Base-by-base conservation (phyloP, 2,888 invertebrate genomes). In the Thereva nobilitata region DNA sequence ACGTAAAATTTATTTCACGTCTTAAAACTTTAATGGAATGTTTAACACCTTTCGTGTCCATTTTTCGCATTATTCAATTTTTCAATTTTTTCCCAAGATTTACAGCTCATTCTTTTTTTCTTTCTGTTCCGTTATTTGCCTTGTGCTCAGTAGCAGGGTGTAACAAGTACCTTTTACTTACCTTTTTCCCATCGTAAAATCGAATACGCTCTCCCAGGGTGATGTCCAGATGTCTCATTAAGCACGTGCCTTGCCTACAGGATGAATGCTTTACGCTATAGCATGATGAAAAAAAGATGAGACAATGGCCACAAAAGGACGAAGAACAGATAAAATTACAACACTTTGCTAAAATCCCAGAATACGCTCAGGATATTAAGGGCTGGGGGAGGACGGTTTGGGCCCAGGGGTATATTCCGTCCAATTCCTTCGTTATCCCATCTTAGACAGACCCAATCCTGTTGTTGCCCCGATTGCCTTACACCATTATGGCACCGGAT, bases 381-480 rank as follows among this genome's bases (percentile, higher is more conserved):
- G 23, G 23, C 1, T 1, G 23, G 23, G 23, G 1, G 23, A 2
- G 23, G 23, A 23, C 23, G 23, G 23, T 23, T 23, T 2, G 23
- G 23, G 23, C 23, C 23, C 23, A 2, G 23, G 23, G 23, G 23
- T 61, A 42, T 61, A 38, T 41, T 61, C 61, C 40, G 35, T 49
- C 50, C 61, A 61, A 61, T 61, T 61, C 61, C 35, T 61, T 40
- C 50, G 61, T 61, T 61, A 61, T 61, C 49, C 61, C 61, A 23
- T 50, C 40, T 23, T 23, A 23, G 23, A 23, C 23, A 23, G 23
- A 23, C 23, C 23, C 23, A 23, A 40, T 40, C 42, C 41, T 49
- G 41, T 35, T n/a, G 8, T 34, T 50, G 7, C 40, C 38, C 41
- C 23, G 9, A 41, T 50, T 61, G 45, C 59, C 42, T 37, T 40